These are phyloP conservation scores for Drosophila conformis DNA, from an alignment of 2,888 invertebrate species.

Conservation along the genomic window DNA sequence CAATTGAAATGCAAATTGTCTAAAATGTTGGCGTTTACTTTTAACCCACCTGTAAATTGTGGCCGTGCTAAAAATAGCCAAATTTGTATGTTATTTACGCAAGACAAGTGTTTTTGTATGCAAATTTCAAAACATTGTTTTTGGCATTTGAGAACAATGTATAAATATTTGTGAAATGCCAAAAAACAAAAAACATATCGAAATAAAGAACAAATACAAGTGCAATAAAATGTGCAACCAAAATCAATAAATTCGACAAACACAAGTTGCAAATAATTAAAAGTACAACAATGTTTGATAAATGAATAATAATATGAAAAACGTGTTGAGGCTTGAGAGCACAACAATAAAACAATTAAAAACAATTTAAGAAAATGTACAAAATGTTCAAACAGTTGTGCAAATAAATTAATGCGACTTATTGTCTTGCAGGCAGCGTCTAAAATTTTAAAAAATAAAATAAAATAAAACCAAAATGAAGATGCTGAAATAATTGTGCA, in stretches of 20 bases:
- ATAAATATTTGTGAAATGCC: neutral
- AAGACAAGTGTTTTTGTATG: conserved; percentile 20
- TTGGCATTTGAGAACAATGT: neutral
- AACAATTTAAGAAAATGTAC: conserved; percentile 23
- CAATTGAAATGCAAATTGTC: neutral
- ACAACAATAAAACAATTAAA: conserved; percentile 32
- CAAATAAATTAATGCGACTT: conserved; percentile 21
- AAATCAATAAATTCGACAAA: conserved; percentile 5
- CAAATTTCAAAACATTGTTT: neutral
- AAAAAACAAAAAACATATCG: neutral
- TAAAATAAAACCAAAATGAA: conserved; percentile 18
- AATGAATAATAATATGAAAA: neutral
- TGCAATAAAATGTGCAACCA: neutral
- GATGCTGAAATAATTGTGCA: conserved; percentile 13
- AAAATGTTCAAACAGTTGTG: conserved; percentile 1
- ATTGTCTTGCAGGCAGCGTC: conserved; percentile 32
- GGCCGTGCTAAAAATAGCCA: conserved; percentile 1
- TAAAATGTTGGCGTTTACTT: neutral
- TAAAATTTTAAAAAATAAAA: conserved; percentile 16
- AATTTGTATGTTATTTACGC: neutral
- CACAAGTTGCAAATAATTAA: neutral
- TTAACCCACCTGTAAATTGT: neutral
- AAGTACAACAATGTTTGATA: neutral
- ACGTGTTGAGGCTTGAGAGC: neutral
- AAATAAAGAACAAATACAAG: neutral